These are phyloP conservation scores for Drosophila emarginata DNA, from an alignment of 2,888 invertebrate species.

Conservation along the genomic window DNA sequence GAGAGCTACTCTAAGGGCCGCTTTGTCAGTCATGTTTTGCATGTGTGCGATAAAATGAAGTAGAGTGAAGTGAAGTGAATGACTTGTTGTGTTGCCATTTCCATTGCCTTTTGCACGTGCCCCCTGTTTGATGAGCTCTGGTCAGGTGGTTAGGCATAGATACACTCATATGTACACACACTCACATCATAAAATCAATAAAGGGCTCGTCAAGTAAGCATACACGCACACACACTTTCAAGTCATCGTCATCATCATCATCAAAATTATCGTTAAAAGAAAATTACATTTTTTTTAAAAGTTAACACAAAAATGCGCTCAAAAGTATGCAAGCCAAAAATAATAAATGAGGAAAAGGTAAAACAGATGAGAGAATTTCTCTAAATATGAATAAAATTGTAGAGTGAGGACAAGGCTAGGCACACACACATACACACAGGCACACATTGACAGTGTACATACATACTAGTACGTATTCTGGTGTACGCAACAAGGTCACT, in stretches of 20 bases:
- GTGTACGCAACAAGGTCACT: conserved; percentile 83
- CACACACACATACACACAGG: conserved; percentile 35
- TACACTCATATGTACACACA: not conserved
- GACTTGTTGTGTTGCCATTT: conserved; percentile 54
- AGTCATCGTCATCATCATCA: conserved; percentile 20
- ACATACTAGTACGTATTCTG: conserved; percentile 42
- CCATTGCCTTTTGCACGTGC: conserved; percentile 53
- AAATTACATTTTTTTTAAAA: conserved; percentile 23
- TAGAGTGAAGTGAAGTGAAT: conserved; percentile 55
- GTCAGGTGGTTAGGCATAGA: conserved; percentile 9
- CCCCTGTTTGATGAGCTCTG: conserved; percentile 21
- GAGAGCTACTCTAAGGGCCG: not conserved
- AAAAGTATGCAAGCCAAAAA: conserved; percentile 55
- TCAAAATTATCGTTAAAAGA: conserved; percentile 15
- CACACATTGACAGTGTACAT: conserved; percentile 23
- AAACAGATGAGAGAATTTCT: conserved; percentile 23
- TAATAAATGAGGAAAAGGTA: conserved; percentile 19
- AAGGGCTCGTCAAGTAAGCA: conserved; percentile 56
- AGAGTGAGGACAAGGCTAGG: conserved; percentile 59
- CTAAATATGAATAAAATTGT: conserved; percentile 14
- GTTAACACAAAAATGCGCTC: conserved; percentile 41
- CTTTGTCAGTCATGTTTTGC: conserved; percentile 4
- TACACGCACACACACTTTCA: conserved; percentile 17
- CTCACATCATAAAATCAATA: conserved; percentile 49
- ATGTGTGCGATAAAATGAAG: not conserved